Percentiles rank a stretch among this genome's conserved stretches.
phyloP scores from a whole-genome alignment of 2,797 vertebrate species.

The Rhynchonycteris naso region DNA sequence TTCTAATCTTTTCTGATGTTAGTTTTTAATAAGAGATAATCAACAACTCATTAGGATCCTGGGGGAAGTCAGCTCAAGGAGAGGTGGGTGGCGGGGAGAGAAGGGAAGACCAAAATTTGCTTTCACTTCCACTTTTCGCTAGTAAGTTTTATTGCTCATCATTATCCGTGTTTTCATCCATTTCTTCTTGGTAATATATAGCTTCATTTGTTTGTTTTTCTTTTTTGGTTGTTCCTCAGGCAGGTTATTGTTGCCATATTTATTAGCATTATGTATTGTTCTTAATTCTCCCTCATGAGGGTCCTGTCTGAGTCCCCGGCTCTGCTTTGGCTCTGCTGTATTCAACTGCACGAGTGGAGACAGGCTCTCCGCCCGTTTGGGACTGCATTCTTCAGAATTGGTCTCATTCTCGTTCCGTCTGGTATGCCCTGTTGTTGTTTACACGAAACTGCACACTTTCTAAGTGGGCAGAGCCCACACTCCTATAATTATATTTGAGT shows the following conservation, averaged over 20 bases:
- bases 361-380: neutral
- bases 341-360: neutral
- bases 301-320: neutral
- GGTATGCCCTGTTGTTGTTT: slow-evolving; percentile 27
- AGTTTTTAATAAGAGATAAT: slow-evolving; percentile 78
- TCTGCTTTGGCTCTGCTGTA: neutral
- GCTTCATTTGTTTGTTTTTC: slow-evolving; percentile 22
- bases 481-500: slow-evolving; percentile 26
- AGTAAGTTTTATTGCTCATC: neutral
- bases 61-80: neutral
- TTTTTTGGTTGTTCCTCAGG: slow-evolving; percentile 18
- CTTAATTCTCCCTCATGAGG: slow-evolving; percentile 57
- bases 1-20: slow-evolving; percentile 77
- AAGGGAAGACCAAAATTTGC: neutral
- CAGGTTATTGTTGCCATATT: slow-evolving; percentile 28
- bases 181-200: neutral
- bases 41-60: slow-evolving; percentile 80
- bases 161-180: slow-evolving; percentile 16
- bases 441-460: neutral
- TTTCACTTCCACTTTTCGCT: slow-evolving; percentile 35
- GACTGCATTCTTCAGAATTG: neutral
- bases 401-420: neutral
- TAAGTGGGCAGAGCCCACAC: neutral
- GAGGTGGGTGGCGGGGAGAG: neutral
- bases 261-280: slow-evolving; percentile 4